Base-by-base conservation (phyloP, 2,888 invertebrate genomes). In the Amphimallon solstitiale region DNA sequence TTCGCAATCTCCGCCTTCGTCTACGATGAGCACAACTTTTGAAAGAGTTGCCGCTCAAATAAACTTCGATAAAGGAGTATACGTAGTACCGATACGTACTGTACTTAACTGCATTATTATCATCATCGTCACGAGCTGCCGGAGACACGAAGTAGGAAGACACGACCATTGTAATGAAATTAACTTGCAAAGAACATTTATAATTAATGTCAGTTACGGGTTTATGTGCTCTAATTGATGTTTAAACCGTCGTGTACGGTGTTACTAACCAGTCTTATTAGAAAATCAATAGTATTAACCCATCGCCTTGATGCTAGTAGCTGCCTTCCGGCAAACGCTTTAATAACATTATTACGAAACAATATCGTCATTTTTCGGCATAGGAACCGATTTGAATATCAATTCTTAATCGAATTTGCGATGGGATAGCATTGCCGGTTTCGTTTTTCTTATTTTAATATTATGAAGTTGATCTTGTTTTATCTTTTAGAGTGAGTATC, bases 201-300 rank as follows among this genome's bases (percentile, higher is more conserved):
- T 51, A 51, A 51, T 51, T 34, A 34, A 29, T 51, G 49, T 51
- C 49, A 51, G 49, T 51, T 51, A 51, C 29, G 49, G 34, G 49
- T 51, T 29, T 51, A 51, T 51, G 49, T 34, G 34, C 34, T 51
- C 23, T 48, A 48, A 48, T 48, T 48, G 23, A 23, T 48, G 48
- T 48, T 48, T 48, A 23, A 48, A 48, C 29, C 9, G 29, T 29
- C 29, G 29, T 29, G 29, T 5, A 29, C 29, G 29, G 29, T 29
- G 29, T 29, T 29, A 23, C 23, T 23, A 29, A 29, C 21, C 48
- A n/a, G 48, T 48, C 48, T 48, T 48, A 48, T 48, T 48, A 48
- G 12, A 48, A 48, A 48, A 48, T 48, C 48, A 21, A 48, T 48
- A 48, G 4, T 48, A 29, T 29, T 29, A 29, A n/a, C 6, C 29